phyloP scores from a whole-genome alignment of 2,797 vertebrate species.

The Coregonus sp. region DNA sequence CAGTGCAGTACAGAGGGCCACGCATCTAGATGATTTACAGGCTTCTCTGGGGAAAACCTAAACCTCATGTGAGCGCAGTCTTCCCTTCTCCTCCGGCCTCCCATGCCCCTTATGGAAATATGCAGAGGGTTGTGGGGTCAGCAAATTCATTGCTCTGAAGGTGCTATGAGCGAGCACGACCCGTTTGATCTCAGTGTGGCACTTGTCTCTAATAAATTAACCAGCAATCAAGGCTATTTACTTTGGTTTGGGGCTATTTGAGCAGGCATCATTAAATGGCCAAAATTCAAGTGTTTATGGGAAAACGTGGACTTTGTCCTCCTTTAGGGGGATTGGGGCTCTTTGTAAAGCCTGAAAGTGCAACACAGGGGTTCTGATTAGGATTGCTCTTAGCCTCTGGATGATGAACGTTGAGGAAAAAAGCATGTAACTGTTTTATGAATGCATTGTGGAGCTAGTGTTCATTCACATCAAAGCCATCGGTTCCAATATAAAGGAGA shows the following conservation, averaged over 20 bases:
- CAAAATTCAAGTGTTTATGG: constrained; percentile 74
- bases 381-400: constrained; percentile 54
- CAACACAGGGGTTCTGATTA: constrained; percentile 65
- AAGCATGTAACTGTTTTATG: constrained; percentile 68
- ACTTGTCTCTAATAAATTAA: constrained; percentile 78
- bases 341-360: constrained; percentile 67
- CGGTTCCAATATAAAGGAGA: constrained; percentile 62
- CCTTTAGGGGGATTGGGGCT: constrained; percentile 54
- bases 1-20: constrained; percentile 41
- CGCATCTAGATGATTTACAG: constrained; percentile 67
- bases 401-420: constrained; percentile 68
- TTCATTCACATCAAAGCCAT: constrained; percentile 70
- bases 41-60: constrained; percentile 66
- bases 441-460: constrained; percentile 63
- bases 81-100: constrained; percentile 58
- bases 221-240: constrained; percentile 70
- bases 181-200: constrained; percentile 75
- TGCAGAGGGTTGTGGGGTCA: constrained; percentile 68
- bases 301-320: constrained; percentile 65
- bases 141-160: constrained; percentile 73
- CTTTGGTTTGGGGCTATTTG: constrained; percentile 70
- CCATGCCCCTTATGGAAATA: constrained; percentile 68
- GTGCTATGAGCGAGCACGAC: constrained; percentile 69
- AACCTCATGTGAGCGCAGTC: constrained; percentile 67
- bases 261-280: constrained; percentile 73